Percentiles rank a stretch among this genome's conserved stretches.
phyloP scores from a whole-genome alignment of 2,888 invertebrate species.

The Cryptus viduatorius region DNA sequence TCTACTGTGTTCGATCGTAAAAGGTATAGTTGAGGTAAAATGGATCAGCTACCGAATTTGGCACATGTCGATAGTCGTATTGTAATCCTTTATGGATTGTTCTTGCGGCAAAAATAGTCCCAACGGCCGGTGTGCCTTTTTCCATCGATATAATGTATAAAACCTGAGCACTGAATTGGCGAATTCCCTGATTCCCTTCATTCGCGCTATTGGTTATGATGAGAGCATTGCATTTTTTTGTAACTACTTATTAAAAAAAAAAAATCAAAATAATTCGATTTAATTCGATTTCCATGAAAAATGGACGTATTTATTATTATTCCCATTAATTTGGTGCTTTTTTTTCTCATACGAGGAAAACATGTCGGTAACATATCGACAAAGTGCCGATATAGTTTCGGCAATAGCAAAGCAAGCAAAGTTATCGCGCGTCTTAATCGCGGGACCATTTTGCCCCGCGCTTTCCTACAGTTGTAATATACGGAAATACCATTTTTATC shows the following conservation, averaged over 20 bases:
- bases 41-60: background rate
- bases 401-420: too few relatives aligned
- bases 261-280: too few relatives aligned
- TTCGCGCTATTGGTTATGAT: too few relatives aligned
- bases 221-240: too few relatives aligned
- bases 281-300: too few relatives aligned
- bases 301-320: too few relatives aligned
- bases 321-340: too few relatives aligned
- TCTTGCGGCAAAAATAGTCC: background rate
- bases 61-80: background rate
- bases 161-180: background rate
- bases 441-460: background rate
- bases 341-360: too few relatives aligned
- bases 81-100: background rate
- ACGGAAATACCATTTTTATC: constrained; percentile 28
- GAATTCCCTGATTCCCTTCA: too few relatives aligned
- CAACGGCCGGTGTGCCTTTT: background rate
- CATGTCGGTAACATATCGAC: too few relatives aligned
- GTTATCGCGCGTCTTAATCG: background rate
- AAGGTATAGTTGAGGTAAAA: background rate
- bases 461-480: constrained; percentile 12
- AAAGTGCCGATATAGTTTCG: background rate
- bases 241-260: too few relatives aligned
- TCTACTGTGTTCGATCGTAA: background rate
- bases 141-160: too few relatives aligned